Evolutionary conservation across 1,140 invertebrate genomes (phyloP).

Genomic region (Scaptomyza pallida): DNA sequence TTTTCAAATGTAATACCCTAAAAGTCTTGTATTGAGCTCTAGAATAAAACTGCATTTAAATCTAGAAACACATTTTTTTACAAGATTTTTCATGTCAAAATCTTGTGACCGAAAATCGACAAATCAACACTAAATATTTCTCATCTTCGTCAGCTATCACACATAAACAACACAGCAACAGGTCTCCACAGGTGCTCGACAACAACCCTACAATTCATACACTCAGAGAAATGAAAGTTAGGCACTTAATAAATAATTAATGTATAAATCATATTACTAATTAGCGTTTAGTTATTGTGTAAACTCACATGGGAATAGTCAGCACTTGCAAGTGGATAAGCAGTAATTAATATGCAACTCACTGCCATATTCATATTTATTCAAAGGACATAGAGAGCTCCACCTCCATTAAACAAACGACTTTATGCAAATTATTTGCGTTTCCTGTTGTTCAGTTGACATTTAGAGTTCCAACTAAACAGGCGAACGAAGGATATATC

Average conservation of each 20-base stretch:
- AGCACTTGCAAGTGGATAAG: conserved; percentile 2
- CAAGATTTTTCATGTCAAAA: no score
- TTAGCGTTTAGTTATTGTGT: conserved; percentile 25
- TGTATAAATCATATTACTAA: conserved; percentile 53
- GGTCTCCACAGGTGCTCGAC: not conserved
- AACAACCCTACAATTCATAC: not conserved
- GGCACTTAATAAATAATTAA: conserved; percentile 3
- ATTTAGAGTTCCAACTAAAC: conserved; percentile 48
- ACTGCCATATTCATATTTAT: not conserved
- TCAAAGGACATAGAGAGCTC: conserved; percentile 33
- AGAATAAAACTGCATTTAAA: no score
- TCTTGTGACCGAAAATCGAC: no score
- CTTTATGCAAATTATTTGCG: conserved; percentile 69
- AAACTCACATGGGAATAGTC: conserved; percentile 8
- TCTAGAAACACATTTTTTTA: no score
- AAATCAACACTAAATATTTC: no score
- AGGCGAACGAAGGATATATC: conserved; percentile 22
- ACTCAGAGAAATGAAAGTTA: conserved; percentile 10
- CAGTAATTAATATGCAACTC: conserved; percentile 72
- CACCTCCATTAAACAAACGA: conserved; percentile 37
- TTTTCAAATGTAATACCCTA: no score
- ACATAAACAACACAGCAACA: conserved; percentile 32
- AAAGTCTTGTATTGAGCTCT: no score
- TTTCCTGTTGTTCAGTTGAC: conserved; percentile 55
- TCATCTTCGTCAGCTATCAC: conserved; percentile 11